phyloP scores from a whole-genome alignment of 2,113 vertebrate genomes.

The Ammodytes dubius region DNA sequence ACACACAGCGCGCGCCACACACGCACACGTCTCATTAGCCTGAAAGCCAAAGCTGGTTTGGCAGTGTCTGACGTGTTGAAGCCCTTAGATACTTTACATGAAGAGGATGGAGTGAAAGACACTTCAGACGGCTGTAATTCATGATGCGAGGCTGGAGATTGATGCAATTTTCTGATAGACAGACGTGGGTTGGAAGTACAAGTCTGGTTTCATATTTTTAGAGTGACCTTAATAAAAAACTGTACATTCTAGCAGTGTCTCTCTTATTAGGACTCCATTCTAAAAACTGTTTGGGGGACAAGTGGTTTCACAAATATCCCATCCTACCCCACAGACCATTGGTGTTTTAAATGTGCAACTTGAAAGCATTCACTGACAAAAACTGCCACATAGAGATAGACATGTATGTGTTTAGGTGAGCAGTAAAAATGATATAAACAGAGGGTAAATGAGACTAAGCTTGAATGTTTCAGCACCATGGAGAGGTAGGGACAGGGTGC shows the following conservation, averaged over 20 bases:
- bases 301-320: not conserved
- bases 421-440: not conserved
- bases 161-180: slow-evolving; percentile 24
- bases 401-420: not conserved
- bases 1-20: not conserved
- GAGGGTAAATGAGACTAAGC: not conserved
- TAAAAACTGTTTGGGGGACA: not conserved
- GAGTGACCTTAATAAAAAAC: slow-evolving; percentile 16
- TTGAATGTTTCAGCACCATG: slow-evolving; percentile 17
- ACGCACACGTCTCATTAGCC: slow-evolving; percentile 23
- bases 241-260: not conserved
- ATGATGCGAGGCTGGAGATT: slow-evolving; percentile 7
- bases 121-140: slow-evolving; percentile 34
- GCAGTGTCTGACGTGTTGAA: slow-evolving; percentile 26
- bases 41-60: slow-evolving; percentile 59
- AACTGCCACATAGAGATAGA: not conserved
- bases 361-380: not conserved
- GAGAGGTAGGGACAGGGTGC: not conserved
- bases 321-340: no score
- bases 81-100: slow-evolving; percentile 40
- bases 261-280: not conserved
- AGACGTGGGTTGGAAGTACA: not conserved
- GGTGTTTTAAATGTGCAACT: not conserved
- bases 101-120: slow-evolving; percentile 33
- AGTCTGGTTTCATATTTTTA: not conserved